Evolutionary conservation across 2,797 vertebrate genomes (phyloP).

Genomic region (Adrianichthys oophorus): DNA sequence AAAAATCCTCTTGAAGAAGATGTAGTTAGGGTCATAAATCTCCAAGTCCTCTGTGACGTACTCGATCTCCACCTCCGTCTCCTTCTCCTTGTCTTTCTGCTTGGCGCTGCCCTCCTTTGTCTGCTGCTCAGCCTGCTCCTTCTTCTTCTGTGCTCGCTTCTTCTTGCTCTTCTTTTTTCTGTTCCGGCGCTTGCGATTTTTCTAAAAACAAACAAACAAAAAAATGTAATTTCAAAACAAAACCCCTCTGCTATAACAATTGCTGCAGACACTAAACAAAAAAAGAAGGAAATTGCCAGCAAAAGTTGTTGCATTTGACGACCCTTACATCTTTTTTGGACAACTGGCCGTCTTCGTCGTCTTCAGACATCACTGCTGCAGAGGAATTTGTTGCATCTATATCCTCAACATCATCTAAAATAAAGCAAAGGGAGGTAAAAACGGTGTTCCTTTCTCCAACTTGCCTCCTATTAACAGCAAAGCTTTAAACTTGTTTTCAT

Average conservation of each 20-base stretch:
- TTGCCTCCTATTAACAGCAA: no score
- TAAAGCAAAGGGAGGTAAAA: no score
- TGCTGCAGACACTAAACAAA: no score
- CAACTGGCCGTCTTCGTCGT: constrained; percentile 80
- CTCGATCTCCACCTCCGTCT: constrained; percentile 86
- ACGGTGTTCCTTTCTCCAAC: background rate
- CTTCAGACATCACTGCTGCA: constrained; percentile 77
- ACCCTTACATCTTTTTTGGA: constrained; percentile 87
- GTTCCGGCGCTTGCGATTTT: constrained; percentile 88
- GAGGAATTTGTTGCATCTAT: constrained; percentile 71
- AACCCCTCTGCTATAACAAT: no score
- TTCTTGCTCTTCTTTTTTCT: constrained; percentile 89
- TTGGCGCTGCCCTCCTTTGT: constrained; percentile 39
- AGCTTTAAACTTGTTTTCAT: no score
- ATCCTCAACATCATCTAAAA: constrained; percentile 77
- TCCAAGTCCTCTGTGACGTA: constrained; percentile 90
- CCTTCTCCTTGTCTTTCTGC: constrained; percentile 70
- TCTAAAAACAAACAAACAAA: constrained; percentile 61
- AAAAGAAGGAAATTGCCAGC: no score
- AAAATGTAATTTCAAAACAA: no score
- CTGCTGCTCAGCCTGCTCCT: constrained; percentile 76
- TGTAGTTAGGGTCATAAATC: constrained; percentile 91
- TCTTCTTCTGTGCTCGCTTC: constrained; percentile 71
- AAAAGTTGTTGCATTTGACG: no score
- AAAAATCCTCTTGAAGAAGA: constrained; percentile 94